A percentile compares a stretch with the other conserved stretches of the same genome.
These are phyloP conservation scores for Penaeus indicus DNA, from an alignment of 1,140 invertebrate species.

Conservation along the genomic window DNA sequence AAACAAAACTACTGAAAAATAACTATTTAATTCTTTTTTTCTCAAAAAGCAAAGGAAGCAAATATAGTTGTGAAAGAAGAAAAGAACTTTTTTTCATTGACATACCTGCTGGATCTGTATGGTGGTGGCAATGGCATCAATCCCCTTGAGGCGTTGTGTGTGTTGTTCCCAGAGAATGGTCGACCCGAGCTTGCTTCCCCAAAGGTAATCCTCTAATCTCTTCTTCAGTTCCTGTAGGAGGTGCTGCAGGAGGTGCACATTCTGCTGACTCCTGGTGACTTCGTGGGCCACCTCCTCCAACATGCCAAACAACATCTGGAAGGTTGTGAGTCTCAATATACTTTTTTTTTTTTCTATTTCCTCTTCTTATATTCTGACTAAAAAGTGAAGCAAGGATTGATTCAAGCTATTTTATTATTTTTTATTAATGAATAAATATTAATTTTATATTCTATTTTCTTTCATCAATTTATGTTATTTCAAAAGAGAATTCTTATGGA, in stretches of 20 bases:
- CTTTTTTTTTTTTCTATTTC: background rate
- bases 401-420: background rate
- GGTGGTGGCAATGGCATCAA: slow-evolving; percentile 80
- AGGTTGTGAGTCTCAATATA: background rate
- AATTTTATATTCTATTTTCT: background rate
- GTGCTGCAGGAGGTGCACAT: slow-evolving; percentile 84
- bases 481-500: no score
- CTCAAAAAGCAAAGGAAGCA: no score
- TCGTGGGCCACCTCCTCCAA: slow-evolving; percentile 90
- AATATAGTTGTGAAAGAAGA: no score
- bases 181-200: slow-evolving; percentile 89
- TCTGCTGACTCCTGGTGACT: slow-evolving; percentile 90
- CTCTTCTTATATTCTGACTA: background rate
- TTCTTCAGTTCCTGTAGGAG: slow-evolving; percentile 81
- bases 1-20: no score
- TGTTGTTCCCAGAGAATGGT: slow-evolving; percentile 91
- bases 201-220: slow-evolving; percentile 80
- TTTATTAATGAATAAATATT: no score
- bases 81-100: no score
- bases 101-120: slow-evolving; percentile 44
- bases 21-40: no score
- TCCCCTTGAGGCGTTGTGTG: slow-evolving; percentile 84
- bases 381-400: no score
- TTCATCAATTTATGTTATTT: no score
- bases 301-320: slow-evolving; percentile 78